A percentile compares a stretch with the other conserved stretches of the same genome.
Conservation (phyloP, 53 echinoderm and acorn worm genomes). For the Patiria pectinifera region DNA sequence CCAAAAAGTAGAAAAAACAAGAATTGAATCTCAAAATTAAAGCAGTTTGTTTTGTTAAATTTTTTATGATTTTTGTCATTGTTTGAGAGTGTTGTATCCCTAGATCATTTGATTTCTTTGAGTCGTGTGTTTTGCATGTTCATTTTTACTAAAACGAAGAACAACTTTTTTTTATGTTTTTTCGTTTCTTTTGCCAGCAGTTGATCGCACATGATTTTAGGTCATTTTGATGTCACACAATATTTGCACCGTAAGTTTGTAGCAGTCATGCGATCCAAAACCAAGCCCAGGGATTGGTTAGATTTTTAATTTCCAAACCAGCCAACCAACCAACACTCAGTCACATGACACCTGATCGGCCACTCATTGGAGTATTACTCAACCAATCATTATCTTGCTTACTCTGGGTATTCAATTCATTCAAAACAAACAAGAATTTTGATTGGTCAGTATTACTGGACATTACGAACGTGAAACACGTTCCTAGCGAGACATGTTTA, state of each 20-base stretch:
- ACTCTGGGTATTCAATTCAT: not conserved
- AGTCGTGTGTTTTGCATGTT: not conserved
- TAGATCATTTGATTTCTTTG: not conserved
- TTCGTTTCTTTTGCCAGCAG: slow-evolving; percentile 44
- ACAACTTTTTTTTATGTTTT: slow-evolving; percentile 16
- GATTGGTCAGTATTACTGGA: not conserved
- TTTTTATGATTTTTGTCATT: not conserved
- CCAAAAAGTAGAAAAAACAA: no score
- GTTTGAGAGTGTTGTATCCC: not conserved
- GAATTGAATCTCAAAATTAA: not conserved
- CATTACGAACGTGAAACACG: no score
- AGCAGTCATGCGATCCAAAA: slow-evolving; percentile 5
- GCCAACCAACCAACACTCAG: not conserved
- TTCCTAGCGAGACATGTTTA: not conserved
- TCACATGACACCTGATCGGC: not conserved
- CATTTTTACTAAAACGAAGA: not conserved
- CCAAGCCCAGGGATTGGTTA: slow-evolving; percentile 40
- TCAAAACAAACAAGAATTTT: not conserved
- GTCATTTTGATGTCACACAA: slow-evolving; percentile 51
- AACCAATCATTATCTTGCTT: not conserved
- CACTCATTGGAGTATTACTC: not conserved
- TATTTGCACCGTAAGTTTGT: slow-evolving; percentile 56
- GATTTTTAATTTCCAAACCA: no score
- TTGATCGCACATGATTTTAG: slow-evolving; percentile 58
- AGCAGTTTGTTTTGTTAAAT: not conserved